Conservation (phyloP, 1,140 invertebrate species). For the Formica exsecta region DNA sequence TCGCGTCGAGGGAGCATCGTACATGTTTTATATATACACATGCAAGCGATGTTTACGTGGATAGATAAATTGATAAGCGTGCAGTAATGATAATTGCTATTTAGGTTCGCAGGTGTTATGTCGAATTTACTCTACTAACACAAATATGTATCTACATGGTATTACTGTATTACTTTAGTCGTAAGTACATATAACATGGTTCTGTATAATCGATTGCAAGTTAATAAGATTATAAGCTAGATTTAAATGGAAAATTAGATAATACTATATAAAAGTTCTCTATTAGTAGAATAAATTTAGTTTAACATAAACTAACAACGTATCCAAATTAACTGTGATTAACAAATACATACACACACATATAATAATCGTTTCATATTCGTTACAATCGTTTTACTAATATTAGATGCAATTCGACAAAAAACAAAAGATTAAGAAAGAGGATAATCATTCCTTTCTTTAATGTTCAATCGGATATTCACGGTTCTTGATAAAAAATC, state of each 20-base stretch:
- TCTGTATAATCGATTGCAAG: background rate
- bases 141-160: too few relatives aligned
- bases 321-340: background rate
- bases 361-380: background rate
- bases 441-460: too few relatives aligned
- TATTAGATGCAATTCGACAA: background rate
- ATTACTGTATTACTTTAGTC: too few relatives aligned
- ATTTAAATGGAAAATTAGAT: background rate
- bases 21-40: background rate
- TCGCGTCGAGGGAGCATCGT: constrained; percentile 15
- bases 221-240: constrained; percentile 24
- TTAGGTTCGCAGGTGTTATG: too few relatives aligned
- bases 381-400: background rate
- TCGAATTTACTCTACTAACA: too few relatives aligned
- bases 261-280: background rate
- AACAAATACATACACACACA: background rate
- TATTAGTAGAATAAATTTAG: constrained; percentile 10
- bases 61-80: background rate
- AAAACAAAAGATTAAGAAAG: too few relatives aligned
- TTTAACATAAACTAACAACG: background rate
- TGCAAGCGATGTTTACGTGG: background rate
- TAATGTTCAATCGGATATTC: background rate
- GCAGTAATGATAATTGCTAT: background rate
- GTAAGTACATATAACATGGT: too few relatives aligned
- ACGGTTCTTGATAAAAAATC: constrained; percentile 7